Conservation (phyloP, 2,113 vertebrate genomes). For the Anthoscopus minutus region DNA sequence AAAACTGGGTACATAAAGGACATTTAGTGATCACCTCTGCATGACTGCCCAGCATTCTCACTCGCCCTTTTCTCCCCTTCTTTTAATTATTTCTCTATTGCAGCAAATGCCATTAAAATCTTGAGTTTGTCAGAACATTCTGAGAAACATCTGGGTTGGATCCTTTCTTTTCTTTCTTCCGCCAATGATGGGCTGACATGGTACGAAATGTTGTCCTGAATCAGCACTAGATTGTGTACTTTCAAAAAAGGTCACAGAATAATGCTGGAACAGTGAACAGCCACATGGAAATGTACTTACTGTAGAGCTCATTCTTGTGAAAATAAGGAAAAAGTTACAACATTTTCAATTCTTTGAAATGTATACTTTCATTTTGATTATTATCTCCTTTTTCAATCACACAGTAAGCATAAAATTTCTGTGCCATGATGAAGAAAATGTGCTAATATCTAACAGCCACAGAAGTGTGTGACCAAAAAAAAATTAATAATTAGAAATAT, state of each 20-base stretch:
- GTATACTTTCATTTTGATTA: not conserved
- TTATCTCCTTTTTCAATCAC: not conserved
- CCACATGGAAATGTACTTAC: not conserved
- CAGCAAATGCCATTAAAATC: conserved; percentile 36
- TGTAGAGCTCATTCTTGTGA: not conserved
- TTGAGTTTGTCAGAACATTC: conserved; percentile 45
- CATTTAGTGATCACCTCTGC: conserved; percentile 60
- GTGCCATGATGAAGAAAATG: not conserved
- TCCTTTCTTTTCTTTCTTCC: conserved; percentile 32
- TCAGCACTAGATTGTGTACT: conserved; percentile 35
- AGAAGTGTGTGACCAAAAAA: not conserved
- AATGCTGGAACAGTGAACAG: conserved; percentile 8
- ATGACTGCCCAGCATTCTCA: conserved; percentile 14
- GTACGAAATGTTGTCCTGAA: conserved; percentile 1
- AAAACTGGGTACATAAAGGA: conserved; percentile 24
- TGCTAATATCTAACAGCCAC: not conserved
- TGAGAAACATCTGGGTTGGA: conserved; percentile 10
- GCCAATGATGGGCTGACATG: conserved; percentile 30
- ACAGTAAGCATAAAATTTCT: not conserved
- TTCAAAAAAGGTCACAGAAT: conserved; percentile 45
- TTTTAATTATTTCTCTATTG: conserved; percentile 32
- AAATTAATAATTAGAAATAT: not conserved
- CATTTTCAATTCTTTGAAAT: not conserved
- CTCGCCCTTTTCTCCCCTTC: not conserved
- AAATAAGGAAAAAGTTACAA: not conserved